Conservation (phyloP, 2,888 invertebrate species). For the Chirona hameri region DNA sequence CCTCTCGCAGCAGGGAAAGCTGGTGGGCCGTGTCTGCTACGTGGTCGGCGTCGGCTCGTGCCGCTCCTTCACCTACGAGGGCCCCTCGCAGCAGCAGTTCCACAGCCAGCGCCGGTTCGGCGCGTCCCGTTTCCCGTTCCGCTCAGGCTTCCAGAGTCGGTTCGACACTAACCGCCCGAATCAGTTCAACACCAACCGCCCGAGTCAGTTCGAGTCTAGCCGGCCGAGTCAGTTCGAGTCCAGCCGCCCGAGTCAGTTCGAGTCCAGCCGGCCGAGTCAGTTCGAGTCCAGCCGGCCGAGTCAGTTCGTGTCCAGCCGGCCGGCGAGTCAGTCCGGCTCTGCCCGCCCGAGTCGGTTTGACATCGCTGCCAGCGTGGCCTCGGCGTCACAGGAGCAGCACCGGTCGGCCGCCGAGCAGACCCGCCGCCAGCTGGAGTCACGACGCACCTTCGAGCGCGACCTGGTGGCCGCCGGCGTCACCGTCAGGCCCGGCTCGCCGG, state of each 20-base stretch:
- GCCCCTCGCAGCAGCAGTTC: not conserved
- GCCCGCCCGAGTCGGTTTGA: not conserved
- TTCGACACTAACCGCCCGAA: not conserved
- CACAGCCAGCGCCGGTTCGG: too few species aligned
- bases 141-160: not conserved
- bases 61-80: not conserved
- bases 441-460: not conserved
- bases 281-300: not conserved
- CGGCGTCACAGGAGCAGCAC: not conserved
- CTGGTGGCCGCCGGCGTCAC: not conserved
- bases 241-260: not conserved
- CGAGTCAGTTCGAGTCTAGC: not conserved
- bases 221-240: not conserved
- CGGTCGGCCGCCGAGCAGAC: not conserved
- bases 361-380: not conserved
- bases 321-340: not conserved
- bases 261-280: not conserved
- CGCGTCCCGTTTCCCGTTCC: not conserved
- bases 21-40: not conserved
- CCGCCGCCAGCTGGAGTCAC: not conserved
- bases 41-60: conserved; percentile 22
- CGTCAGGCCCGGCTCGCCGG: not conserved
- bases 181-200: not conserved
- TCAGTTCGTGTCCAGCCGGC: not conserved
- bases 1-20: not conserved